Percentiles rank a stretch among this genome's conserved stretches.
Conservation (phyloP, 2,888 invertebrate genomes). For the Drosophila buzzatii region DNA sequence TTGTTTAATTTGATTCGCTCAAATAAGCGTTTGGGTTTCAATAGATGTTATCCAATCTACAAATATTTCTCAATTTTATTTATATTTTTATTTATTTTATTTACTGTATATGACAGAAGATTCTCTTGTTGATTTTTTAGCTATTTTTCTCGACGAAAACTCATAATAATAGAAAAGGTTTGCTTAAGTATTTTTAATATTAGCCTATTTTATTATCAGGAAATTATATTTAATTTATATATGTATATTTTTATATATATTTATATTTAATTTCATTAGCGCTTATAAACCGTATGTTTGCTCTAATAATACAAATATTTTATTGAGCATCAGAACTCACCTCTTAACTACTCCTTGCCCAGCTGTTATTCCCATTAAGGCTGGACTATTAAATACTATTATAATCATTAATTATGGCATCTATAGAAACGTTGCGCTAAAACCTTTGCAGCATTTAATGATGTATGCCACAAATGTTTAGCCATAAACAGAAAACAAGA, state of each 20-base stretch:
- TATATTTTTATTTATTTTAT: too few relatives aligned
- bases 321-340: neutral
- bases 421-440: neutral
- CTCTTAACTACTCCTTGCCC: neutral
- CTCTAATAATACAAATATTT: neutral
- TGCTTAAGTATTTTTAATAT: neutral
- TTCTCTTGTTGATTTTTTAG: neutral
- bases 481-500: slow-evolving; percentile 24
- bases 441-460: slow-evolving; percentile 18
- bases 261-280: too few relatives aligned
- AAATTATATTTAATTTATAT: neutral
- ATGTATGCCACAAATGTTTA: slow-evolving; percentile 36
- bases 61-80: neutral
- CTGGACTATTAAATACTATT: neutral
- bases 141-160: too few relatives aligned
- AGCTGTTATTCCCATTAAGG: neutral
- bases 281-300: neutral
- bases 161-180: neutral
- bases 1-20: neutral
- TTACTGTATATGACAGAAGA: neutral
- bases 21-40: neutral
- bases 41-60: neutral
- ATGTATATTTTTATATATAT: too few relatives aligned
- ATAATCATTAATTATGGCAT: slow-evolving; percentile 7
- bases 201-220: neutral